Evolutionary conservation across 2,797 vertebrate genomes (phyloP).

Genomic region (Lycodopsis pacificus): DNA sequence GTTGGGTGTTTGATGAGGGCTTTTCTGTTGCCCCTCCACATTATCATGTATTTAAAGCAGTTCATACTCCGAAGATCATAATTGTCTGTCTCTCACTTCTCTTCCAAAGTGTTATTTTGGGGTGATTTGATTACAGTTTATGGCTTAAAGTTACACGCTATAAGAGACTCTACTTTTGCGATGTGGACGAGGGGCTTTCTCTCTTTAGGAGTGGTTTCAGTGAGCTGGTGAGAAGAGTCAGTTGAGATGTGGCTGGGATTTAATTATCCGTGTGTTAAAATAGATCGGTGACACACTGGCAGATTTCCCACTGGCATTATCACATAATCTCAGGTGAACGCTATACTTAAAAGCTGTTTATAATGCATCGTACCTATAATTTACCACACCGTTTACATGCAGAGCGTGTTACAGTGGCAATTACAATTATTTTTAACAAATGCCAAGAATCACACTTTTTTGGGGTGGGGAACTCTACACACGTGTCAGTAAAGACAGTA

Average conservation of each 20-base stretch:
- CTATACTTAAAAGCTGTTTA: neutral
- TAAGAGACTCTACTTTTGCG: slow-evolving; percentile 28
- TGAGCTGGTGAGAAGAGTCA: slow-evolving; percentile 47
- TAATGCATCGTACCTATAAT: neutral
- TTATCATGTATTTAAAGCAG: slow-evolving; percentile 24
- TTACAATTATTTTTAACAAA: slow-evolving; percentile 18
- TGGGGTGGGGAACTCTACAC: slow-evolving; percentile 34
- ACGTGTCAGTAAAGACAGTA: slow-evolving; percentile 29
- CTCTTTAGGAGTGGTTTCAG: slow-evolving; percentile 56
- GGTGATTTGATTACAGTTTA: slow-evolving; percentile 58
- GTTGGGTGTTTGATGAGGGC: slow-evolving; percentile 34
- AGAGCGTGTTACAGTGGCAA: neutral
- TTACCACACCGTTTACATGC: neutral
- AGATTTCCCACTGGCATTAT: slow-evolving; percentile 32
- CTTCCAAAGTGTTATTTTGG: slow-evolving; percentile 53
- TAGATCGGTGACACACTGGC: slow-evolving; percentile 48
- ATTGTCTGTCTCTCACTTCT: slow-evolving; percentile 17
- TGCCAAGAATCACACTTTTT: neutral
- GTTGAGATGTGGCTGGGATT: slow-evolving; percentile 62
- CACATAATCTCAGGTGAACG: slow-evolving; percentile 16
- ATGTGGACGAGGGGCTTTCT: slow-evolving; percentile 44
- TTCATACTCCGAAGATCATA: slow-evolving; percentile 9
- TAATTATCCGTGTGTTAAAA: slow-evolving; percentile 64
- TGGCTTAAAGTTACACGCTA: slow-evolving; percentile 33
- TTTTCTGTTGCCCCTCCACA: slow-evolving; percentile 19